These are phyloP conservation scores for Heliconius hortense DNA, from an alignment of 2,888 invertebrate genomes.

Conservation along the genomic window DNA sequence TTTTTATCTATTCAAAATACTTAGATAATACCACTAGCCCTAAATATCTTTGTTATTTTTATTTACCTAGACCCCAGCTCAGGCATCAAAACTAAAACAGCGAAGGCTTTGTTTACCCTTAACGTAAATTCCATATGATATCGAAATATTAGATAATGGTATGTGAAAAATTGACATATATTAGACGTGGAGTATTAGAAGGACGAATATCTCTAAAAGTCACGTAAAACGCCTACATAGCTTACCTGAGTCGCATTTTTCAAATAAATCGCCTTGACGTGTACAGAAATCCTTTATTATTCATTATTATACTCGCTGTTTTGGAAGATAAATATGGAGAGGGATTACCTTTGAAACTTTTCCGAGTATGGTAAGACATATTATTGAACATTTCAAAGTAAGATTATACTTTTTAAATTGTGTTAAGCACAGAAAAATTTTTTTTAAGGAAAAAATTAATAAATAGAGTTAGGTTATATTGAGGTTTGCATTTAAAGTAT, in stretches of 20 bases:
- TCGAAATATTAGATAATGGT: neutral
- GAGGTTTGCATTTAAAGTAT: neutral
- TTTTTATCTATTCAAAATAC: too few species aligned
- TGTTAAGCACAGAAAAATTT: neutral
- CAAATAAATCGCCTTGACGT: conserved; percentile 33
- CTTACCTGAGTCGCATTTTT: conserved; percentile 34
- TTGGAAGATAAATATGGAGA: conserved; percentile 29
- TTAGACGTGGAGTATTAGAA: conserved; percentile 5
- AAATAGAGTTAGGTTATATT: neutral
- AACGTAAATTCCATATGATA: neutral
- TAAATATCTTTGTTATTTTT: too few species aligned
- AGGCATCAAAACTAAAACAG: neutral
- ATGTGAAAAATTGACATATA: conserved; percentile 8
- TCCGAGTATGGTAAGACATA: conserved; percentile 6
- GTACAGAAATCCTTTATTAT: conserved; percentile 32
- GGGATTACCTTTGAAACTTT: conserved; percentile 20
- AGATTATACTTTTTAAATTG: neutral
- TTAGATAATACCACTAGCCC: too few species aligned
- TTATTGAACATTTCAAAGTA: conserved; percentile 2
- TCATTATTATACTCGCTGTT: conserved; percentile 32
- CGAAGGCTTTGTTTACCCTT: neutral
- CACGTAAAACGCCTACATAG: conserved; percentile 14
- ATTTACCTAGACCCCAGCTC: too few species aligned
- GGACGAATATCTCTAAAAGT: conserved; percentile 21
- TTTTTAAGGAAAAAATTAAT: too few species aligned